Conservation (phyloP, 92 coral and sea anemone species). For the Desmophyllum pertusum region DNA sequence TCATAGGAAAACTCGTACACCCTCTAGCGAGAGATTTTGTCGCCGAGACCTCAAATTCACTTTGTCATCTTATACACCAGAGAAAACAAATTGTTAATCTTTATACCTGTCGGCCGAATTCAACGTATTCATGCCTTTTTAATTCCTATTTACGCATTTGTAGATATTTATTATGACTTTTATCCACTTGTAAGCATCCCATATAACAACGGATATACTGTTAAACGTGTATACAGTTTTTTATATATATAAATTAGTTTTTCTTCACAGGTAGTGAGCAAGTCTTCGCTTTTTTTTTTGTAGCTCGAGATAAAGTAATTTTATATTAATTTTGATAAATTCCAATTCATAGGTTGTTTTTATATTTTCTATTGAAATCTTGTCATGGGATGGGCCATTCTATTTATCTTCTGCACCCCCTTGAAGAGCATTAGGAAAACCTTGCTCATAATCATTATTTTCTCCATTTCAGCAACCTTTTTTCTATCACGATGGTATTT, state of each 20-base stretch:
- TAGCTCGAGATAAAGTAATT: not conserved
- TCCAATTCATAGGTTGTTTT: not conserved
- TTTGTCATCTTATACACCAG: not conserved
- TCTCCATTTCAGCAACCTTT: not conserved
- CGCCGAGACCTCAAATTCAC: not conserved
- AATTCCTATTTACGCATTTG: not conserved
- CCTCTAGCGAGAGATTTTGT: not conserved
- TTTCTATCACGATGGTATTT: not conserved
- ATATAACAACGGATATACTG: constrained; percentile 1
- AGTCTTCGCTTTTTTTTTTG: not conserved
- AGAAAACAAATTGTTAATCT: not conserved
- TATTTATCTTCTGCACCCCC: not conserved
- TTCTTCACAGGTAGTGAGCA: not conserved
- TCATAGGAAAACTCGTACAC: constrained; percentile 11
- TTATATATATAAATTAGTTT: not conserved
- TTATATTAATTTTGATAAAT: not conserved
- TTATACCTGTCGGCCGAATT: not conserved
- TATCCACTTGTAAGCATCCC: not conserved
- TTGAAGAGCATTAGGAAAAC: not conserved
- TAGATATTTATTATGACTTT: constrained; percentile 9
- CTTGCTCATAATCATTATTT: not conserved
- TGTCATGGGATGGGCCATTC: not conserved
- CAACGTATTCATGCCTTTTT: not conserved
- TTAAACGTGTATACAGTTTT: not conserved
- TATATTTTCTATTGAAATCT: not conserved